Percentiles rank a stretch among this genome's conserved stretches.
Conservation (phyloP, 2,113 vertebrate genomes). For the Cyprinodon brontotheroides region DNA sequence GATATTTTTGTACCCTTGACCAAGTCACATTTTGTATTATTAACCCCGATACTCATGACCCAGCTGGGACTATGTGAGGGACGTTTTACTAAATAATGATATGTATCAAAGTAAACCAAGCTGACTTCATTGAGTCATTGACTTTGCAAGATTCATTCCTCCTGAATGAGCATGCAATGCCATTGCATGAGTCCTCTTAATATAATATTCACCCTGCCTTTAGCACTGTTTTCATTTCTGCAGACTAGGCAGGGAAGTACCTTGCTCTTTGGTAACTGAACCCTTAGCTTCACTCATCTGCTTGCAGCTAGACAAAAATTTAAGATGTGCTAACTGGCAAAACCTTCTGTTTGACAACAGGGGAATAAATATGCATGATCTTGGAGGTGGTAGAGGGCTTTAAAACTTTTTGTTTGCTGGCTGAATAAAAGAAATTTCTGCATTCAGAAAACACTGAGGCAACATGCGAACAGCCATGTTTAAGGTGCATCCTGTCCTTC, state of each 20-base stretch:
- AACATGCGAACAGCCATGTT: slow-evolving; percentile 7
- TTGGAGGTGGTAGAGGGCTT: background rate
- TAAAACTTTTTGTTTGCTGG: background rate
- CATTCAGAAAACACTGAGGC: slow-evolving; percentile 8
- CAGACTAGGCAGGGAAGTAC: slow-evolving; percentile 11
- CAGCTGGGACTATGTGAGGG: no score
- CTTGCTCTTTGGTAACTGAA: background rate
- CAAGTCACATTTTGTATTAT: no score
- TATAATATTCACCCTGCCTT: background rate
- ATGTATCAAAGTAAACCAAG: background rate
- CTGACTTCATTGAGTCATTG: no score
- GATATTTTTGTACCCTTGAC: no score
- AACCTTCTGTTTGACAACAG: background rate
- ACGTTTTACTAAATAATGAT: no score
- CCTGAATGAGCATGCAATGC: no score
- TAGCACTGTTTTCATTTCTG: slow-evolving; percentile 1
- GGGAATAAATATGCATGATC: background rate
- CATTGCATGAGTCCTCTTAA: background rate
- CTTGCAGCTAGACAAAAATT: background rate
- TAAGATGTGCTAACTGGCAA: background rate
- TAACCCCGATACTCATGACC: no score
- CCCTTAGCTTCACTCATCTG: background rate
- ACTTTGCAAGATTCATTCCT: no score
- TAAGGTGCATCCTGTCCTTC: background rate
- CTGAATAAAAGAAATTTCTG: slow-evolving; percentile 12